Evolutionary conservation across 2,797 vertebrate genomes (phyloP).

Genomic region (Takifugu rubripes): DNA sequence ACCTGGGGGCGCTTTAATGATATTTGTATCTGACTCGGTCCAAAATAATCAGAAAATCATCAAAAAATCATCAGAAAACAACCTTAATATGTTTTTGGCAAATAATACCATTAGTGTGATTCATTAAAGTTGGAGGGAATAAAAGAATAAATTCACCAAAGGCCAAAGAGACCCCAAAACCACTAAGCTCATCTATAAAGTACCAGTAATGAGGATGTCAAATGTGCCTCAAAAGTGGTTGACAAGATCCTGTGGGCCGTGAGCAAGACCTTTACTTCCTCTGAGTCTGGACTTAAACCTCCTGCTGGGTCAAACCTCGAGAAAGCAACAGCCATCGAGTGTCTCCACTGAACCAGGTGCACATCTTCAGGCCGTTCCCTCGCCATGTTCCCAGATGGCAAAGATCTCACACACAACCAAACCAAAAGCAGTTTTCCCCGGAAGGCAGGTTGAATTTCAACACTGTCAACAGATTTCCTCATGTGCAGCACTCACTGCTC

Average conservation of each 20-base stretch:
- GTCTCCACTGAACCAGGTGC: constrained; percentile 19
- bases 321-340: constrained; percentile 23
- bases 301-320: constrained; percentile 22
- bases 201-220: no score
- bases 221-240: no score
- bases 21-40: no score
- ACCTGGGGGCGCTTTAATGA: no score
- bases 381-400: no score
- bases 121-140: neutral
- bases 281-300: neutral
- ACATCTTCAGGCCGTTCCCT: neutral
- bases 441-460: constrained; percentile 38
- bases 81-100: neutral
- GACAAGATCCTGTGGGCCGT: no score
- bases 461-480: constrained; percentile 31
- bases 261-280: no score
- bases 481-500: constrained; percentile 6
- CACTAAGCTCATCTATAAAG: constrained; percentile 6
- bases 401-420: no score
- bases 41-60: no score
- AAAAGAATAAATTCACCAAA: neutral
- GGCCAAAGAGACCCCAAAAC: neutral
- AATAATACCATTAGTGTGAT: neutral
- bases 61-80: neutral
- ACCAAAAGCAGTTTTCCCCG: no score